Base-by-base conservation (phyloP, 2,797 vertebrate genomes). In the Thamnophis elegans region DNA sequence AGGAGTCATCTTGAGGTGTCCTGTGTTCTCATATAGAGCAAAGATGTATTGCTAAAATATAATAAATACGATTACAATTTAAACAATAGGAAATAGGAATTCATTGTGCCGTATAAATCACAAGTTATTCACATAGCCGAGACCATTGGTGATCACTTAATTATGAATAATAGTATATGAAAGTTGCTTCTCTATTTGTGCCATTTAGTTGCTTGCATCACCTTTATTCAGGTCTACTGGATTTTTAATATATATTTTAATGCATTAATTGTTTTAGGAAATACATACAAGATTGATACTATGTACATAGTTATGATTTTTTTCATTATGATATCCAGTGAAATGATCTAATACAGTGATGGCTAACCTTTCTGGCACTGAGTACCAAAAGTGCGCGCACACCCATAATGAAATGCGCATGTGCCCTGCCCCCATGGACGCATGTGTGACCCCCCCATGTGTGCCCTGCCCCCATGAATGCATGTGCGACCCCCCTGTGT, bases 1-100 rank as follows among this genome's bases (percentile, higher is more conserved):
- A 94, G 89, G 90, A 96, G 94, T 94, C 92, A 87, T 95, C 95
- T 93, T 93, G 56, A 73, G 28, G 87, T 88, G 90, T 32, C 68
- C 62, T 87, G 25, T 87, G 91, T 42, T 95, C 91, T 92, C 32
- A 92, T 9, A 88, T 28, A 58, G 18, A 36, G 7, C 22, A 42
- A 18, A 68, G 42, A n/a, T 89, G 87, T 59, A 60, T 22, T 87
- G 14, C 11, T 89, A 68, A 87, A 60, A 47, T 85, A 25, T 51
- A 56, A 53, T 92, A 92, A 94, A 88, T n/a, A 91, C 25, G 22
- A 20, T 47, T 68, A 36, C 7, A n/a, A 65, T 88, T 94, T 88
- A 73, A 93, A 94, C 92, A 4, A 47, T 11, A 90, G 68, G 4
- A 94, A 91, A 55, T 25, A n/a, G 93, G 91, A 47, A 89, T 87